These are phyloP conservation scores for Stichopus horrens DNA, from an alignment of 53 echinoderm and acorn worm species.

Conservation along the genomic window DNA sequence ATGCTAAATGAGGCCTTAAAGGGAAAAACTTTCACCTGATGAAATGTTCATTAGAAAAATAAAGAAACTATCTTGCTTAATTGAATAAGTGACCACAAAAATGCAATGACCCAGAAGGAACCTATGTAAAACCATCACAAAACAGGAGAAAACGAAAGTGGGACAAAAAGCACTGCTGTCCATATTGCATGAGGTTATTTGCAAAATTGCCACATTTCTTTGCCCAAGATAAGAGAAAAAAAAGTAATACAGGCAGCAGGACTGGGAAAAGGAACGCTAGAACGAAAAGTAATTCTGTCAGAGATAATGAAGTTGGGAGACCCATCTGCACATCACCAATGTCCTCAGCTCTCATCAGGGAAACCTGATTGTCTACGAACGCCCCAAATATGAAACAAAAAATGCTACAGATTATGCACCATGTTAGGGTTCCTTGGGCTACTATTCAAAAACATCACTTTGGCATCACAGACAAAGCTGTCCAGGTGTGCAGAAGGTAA, in stretches of 20 bases:
- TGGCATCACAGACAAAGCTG: constrained; percentile 45
- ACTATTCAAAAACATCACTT: constrained; percentile 31
- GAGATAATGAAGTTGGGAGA: constrained; percentile 32
- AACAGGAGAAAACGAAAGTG: constrained; percentile 12
- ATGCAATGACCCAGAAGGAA: too few species aligned
- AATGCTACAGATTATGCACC: not conserved
- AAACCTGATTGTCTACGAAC: constrained; percentile 35
- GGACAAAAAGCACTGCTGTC: constrained; percentile 54
- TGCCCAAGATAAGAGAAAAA: constrained; percentile 26
- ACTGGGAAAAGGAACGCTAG: constrained; percentile 1
- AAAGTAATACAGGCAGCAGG: constrained; percentile 24
- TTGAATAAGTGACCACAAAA: too few species aligned
- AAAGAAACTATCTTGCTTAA: too few species aligned
- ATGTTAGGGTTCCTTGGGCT: constrained; percentile 43
- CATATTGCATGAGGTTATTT: constrained; percentile 16
- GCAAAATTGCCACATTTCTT: constrained; percentile 45
- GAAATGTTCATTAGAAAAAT: too few species aligned
- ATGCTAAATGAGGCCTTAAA: too few species aligned
- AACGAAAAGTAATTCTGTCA: constrained; percentile 6
- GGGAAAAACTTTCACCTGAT: too few species aligned
- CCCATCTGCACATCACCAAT: constrained; percentile 26
- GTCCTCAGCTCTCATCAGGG: constrained; percentile 23
- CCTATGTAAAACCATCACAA: not conserved
- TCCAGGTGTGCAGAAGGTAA: not conserved
- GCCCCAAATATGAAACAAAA: constrained; percentile 38